Evolutionary conservation across 2,888 invertebrate species (phyloP), one percentile per base, ranked within the genome.

Genomic region (Automeris io): DNA sequence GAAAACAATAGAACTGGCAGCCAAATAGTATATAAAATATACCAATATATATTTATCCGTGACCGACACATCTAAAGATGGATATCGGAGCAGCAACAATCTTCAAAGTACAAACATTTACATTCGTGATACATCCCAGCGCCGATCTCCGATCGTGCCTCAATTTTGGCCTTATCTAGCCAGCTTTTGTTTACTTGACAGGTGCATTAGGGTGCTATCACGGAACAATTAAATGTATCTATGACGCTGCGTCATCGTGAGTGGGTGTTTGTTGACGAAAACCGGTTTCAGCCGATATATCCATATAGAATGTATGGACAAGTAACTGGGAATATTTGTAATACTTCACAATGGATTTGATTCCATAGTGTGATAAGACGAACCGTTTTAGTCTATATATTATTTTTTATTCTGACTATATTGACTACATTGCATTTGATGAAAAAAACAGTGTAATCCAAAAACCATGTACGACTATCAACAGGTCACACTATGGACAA

Each of bases 151-250:
- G 65, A 65, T 65, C 75, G 77, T 73, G 74, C 72, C 64, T 79
- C 80, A 80, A 82, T 82, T 83, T 77, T 66, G 54, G 70, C 67
- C 72, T 81, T 83, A 85, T 85, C 85, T 79, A 65, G 67, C 56
- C 55, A 50, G 64, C 69, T 75, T 80, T 86, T 86, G 85, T 86
- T 85, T 75, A 68, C 79, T 74, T 85, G 86, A 85, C 86, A 85
- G 86, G 83, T 86, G 83, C 86, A 85, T 86, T 86, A 86, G 83
- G 67, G 70, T 67, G 73, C 69, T 85, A 85, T 80, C 80, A 72
- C 69, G 74, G 75, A 81, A 80, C 85, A 86, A 86, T 86, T 86
- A 86, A 86, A 85, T 75, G 82, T 76, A 77, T 73, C 82, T 61
- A 61, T 62, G 57, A 49, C 69, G 85, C 83, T 53, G 58, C 67